Evolutionary conservation across 2,888 invertebrate genomes (phyloP).

Genomic region (Fissipunctia ypsillon): DNA sequence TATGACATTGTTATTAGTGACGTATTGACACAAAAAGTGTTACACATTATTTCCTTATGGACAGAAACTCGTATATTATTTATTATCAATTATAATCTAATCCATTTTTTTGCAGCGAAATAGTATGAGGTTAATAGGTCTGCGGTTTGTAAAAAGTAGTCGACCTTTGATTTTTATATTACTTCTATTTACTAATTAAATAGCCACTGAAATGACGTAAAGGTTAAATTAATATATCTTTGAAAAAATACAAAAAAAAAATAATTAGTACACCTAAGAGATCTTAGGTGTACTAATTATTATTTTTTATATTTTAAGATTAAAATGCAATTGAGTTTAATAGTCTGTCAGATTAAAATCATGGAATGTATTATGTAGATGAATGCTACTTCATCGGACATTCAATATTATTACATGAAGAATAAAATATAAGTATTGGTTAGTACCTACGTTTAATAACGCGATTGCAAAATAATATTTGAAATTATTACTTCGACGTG

Average conservation of each 20-base stretch:
- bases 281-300: too few relatives aligned
- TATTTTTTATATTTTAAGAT: too few relatives aligned
- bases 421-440: background rate
- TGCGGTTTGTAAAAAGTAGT: constrained; percentile 48
- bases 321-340: constrained; percentile 30
- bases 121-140: constrained; percentile 42
- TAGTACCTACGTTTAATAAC: background rate
- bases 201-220: constrained; percentile 24
- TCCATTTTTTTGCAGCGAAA: constrained; percentile 52
- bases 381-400: background rate
- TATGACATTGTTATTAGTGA: background rate
- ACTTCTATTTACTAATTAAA: constrained; percentile 43
- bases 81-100: constrained; percentile 44
- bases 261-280: background rate
- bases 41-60: constrained; percentile 51
- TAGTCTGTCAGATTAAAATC: constrained; percentile 37
- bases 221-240: constrained; percentile 25
- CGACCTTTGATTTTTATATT: constrained; percentile 57
- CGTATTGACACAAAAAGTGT: constrained; percentile 37
- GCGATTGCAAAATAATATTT: background rate
- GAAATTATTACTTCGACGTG: background rate
- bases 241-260: background rate
- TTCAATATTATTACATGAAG: constrained; percentile 5
- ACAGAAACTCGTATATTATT: constrained; percentile 30
- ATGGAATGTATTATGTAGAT: background rate